Evolutionary conservation across 2,797 vertebrate genomes (phyloP), one percentile per base, ranked within the genome.

Genomic region (Sebastes ruberrimus): DNA sequence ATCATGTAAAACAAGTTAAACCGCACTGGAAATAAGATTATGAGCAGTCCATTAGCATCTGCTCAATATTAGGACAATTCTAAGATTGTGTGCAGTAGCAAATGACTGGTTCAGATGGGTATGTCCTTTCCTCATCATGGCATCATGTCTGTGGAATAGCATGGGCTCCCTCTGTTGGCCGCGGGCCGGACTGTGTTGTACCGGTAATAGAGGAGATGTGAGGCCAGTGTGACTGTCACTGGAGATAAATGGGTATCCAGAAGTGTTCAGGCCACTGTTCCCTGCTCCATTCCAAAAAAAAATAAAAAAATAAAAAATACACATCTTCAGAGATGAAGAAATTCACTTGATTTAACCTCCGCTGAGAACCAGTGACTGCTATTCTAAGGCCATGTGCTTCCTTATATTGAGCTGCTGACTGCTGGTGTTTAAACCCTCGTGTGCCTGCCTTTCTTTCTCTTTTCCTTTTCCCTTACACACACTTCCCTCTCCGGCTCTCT

Each of bases 151-250:
- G 71, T 85, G 80, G 87, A 93, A 95, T 77, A 92, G 83, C 94
- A 87, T 91, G 88, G 92, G 94, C 93, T 90, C 94, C 95, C 95
- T 96, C 96, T 96, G 88, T 94, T 90, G 96, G 94, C 38, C 65
- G n/a, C 33, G 4, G 5, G 5, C 22, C 1, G 20, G 38, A 32
- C 68, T 56, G 55, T 18, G 32, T 75, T 74, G 20, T 3, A 1
- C 2, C 0, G 3, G 38, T 62, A 30, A 83, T 6, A 3, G 55
- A 57, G 69, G 14, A 77, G 38, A 77, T 64, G 62, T 68, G 60
- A 64, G 69, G 79, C 67, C 33, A 22, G 56, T 46, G 80, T 62
- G 82, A 86, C 86, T 86, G 83, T 89, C 87, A 82, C 53, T 2
- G n/a, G 81, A 89, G 86, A 90, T 90, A 82, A 88, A 92, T 81